phyloP scores from a whole-genome alignment of 2,113 vertebrate genomes.

The Galeopterus variegatus region DNA sequence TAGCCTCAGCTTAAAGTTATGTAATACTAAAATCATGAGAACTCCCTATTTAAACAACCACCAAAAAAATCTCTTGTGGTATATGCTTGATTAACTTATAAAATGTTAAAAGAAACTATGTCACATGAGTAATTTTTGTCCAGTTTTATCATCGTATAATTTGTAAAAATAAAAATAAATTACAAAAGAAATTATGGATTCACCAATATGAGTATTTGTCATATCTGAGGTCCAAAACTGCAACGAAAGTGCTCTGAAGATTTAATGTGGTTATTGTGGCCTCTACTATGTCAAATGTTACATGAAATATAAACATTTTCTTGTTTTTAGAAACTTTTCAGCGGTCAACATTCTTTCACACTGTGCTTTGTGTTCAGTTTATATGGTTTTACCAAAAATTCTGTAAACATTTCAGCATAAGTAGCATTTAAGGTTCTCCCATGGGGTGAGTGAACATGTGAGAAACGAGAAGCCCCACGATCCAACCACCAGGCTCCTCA shows the following conservation, averaged over 20 bases:
- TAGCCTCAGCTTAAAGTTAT: conserved; percentile 67
- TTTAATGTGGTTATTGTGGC: conserved; percentile 80
- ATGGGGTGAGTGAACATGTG: background rate
- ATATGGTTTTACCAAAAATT: background rate
- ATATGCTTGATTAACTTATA: conserved; percentile 61
- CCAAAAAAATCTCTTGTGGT: background rate
- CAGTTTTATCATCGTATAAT: conserved; percentile 71
- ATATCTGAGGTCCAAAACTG: conserved; percentile 38
- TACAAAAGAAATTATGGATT: conserved; percentile 54
- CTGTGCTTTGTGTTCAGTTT: conserved; percentile 13
- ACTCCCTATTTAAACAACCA: background rate
- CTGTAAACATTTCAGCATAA: background rate
- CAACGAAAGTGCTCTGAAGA: conserved; percentile 72
- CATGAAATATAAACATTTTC: conserved; percentile 79
- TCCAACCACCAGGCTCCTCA: background rate
- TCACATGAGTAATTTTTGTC: conserved; percentile 64
- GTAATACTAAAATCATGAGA: conserved; percentile 74
- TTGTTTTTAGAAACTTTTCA: conserved; percentile 75
- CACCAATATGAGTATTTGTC: conserved; percentile 64
- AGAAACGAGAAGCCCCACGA: background rate
- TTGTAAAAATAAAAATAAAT: conserved; percentile 76
- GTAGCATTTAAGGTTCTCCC: background rate
- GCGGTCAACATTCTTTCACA: conserved; percentile 69
- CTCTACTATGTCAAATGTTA: conserved; percentile 76
- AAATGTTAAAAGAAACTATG: conserved; percentile 51